These are phyloP conservation scores for Cecidostiba fungosa DNA, from an alignment of 2,888 invertebrate species.

Conservation along the genomic window DNA sequence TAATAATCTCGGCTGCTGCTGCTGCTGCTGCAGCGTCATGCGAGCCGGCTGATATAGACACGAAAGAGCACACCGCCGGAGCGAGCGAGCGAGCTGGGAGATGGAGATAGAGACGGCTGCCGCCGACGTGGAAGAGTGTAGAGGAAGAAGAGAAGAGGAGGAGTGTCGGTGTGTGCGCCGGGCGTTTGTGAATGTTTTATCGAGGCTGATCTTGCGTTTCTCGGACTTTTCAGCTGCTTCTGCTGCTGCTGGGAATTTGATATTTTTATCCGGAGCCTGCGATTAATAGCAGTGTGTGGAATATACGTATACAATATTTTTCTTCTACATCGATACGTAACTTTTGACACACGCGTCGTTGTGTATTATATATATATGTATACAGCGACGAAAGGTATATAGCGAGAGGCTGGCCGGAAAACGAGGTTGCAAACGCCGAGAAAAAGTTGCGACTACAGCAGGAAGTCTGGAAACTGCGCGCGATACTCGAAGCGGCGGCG, in stretches of 20 bases:
- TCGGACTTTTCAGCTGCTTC: neutral
- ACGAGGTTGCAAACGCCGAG: conserved; percentile 18
- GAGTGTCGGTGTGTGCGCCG: conserved; percentile 40
- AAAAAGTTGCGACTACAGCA: conserved; percentile 38
- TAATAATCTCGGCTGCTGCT: conserved; percentile 57
- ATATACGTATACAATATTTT: neutral
- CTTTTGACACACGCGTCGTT: neutral
- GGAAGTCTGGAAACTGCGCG: conserved; percentile 47
- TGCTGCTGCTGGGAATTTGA: neutral
- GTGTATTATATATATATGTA: neutral
- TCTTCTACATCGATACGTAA: neutral
- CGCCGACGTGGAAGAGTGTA: conserved; percentile 16
- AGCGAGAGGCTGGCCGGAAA: neutral
- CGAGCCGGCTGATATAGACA: conserved; percentile 64
- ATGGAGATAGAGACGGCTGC: conserved; percentile 44
- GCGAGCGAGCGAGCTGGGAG: conserved; percentile 19
- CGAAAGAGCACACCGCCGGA: conserved; percentile 53
- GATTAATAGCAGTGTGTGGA: no score
- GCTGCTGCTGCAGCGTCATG: conserved; percentile 55
- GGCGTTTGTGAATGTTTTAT: conserved; percentile 12
- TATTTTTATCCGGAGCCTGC: neutral
- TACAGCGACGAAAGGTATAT: no score
- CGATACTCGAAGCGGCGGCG: conserved; percentile 31
- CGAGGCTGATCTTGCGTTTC: conserved; percentile 20
- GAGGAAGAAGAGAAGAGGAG: neutral